Conservation (phyloP, 64 coral and sea anemone species). For the Anthopleura sola region DNA sequence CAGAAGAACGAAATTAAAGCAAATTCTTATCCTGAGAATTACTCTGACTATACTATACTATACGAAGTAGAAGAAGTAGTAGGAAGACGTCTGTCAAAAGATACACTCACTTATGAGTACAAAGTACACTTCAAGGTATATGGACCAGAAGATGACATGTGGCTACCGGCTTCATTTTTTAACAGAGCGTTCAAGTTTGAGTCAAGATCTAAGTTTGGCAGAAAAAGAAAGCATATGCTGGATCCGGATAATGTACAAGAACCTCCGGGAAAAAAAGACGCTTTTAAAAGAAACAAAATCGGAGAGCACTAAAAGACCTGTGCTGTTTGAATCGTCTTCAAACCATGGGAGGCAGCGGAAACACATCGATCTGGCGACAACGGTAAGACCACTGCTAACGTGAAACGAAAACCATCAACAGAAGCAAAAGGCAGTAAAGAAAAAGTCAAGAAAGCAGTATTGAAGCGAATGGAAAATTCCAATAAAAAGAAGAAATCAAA, state of each 20-base stretch:
- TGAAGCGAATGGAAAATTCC: too few species aligned
- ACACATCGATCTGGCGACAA: constrained; percentile 10
- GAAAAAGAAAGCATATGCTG: too few species aligned
- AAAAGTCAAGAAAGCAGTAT: not conserved
- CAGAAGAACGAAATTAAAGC: too few species aligned
- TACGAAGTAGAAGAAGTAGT: not conserved
- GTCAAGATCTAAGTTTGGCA: too few species aligned
- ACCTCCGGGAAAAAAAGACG: too few species aligned
- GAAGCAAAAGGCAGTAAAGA: not conserved
- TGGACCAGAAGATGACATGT: constrained; percentile 31
- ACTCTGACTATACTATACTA: too few species aligned
- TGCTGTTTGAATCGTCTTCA: constrained; percentile 26
- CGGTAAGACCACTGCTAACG: not conserved
- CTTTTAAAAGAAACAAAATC: too few species aligned
- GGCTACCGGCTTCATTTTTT: not conserved
- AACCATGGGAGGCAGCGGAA: constrained; percentile 50
- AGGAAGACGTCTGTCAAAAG: constrained; percentile 18
- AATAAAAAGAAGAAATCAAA: too few species aligned
- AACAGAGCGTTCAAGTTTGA: too few species aligned
- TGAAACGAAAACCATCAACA: not conserved
- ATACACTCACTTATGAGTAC: constrained; percentile 30
- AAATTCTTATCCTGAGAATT: too few species aligned
- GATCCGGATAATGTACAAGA: too few species aligned
- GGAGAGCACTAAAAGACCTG: constrained; percentile 3
- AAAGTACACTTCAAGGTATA: constrained; percentile 4